Percentiles rank a stretch among this genome's conserved stretches.
Conservation (phyloP, 2,888 invertebrate species). For the Leistus spinibarbis region DNA sequence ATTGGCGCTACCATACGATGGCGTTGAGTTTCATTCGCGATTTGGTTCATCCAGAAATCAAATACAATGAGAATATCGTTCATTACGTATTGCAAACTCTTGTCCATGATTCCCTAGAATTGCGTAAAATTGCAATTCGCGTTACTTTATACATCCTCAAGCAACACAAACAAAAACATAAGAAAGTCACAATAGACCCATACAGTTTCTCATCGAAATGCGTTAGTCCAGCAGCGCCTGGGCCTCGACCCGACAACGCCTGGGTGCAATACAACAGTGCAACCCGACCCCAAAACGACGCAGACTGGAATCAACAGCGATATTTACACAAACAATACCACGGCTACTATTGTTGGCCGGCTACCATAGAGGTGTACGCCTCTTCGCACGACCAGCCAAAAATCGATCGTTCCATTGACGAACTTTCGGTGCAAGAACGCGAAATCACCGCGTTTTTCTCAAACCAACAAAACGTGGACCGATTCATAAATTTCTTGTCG, state of each 20-base stretch:
- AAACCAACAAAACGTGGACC: slow-evolving; percentile 69
- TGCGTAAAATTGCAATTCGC: slow-evolving; percentile 72
- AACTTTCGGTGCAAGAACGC: slow-evolving; percentile 68
- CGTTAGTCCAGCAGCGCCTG: slow-evolving; percentile 52
- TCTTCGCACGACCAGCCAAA: slow-evolving; percentile 68
- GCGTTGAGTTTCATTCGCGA: slow-evolving; percentile 74
- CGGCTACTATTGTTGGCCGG: slow-evolving; percentile 64
- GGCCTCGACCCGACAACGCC: slow-evolving; percentile 71
- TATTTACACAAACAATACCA: slow-evolving; percentile 70
- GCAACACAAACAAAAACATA: slow-evolving; percentile 73
- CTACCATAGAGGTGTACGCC: slow-evolving; percentile 67
- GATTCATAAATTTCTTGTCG: slow-evolving; percentile 73
- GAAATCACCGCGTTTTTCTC: slow-evolving; percentile 72
- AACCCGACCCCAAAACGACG: slow-evolving; percentile 64
- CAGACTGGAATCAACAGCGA: slow-evolving; percentile 76
- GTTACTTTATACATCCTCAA: slow-evolving; percentile 69
- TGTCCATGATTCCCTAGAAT: slow-evolving; percentile 78
- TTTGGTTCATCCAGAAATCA: slow-evolving; percentile 73
- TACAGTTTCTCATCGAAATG: slow-evolving; percentile 27
- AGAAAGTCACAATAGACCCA: slow-evolving; percentile 66
- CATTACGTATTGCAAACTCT: slow-evolving; percentile 68
- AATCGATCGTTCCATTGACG: slow-evolving; percentile 60
- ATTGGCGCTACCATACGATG: slow-evolving; percentile 83
- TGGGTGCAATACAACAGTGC: slow-evolving; percentile 75
- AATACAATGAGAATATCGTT: slow-evolving; percentile 68